Percentiles rank a stretch among this genome's conserved stretches.
These are phyloP conservation scores for Lepidochitona cinerea DNA, from an alignment of 2,888 invertebrate species.

Conservation along the genomic window DNA sequence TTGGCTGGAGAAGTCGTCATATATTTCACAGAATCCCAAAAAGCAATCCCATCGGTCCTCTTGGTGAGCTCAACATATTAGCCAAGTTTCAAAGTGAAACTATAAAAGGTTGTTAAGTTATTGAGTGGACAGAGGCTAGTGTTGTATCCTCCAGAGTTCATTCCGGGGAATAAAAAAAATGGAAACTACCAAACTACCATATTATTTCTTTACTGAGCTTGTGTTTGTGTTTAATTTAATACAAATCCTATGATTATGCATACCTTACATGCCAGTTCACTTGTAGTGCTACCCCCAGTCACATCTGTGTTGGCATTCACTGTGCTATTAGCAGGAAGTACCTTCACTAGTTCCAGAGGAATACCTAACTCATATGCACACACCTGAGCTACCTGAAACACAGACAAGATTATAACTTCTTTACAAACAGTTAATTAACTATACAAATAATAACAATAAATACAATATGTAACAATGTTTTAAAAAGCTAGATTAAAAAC, in stretches of 20 bases:
- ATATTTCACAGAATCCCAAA: no score
- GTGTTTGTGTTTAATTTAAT: background rate
- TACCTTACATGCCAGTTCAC: slow-evolving; percentile 75
- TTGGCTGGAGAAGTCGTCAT: no score
- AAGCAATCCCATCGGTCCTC: no score
- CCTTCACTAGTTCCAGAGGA: slow-evolving; percentile 77
- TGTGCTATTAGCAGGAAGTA: slow-evolving; percentile 78
- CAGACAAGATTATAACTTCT: background rate
- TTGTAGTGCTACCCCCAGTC: slow-evolving; percentile 76
- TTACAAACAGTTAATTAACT: background rate
- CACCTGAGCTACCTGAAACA: slow-evolving; percentile 68
- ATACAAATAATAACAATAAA: background rate
- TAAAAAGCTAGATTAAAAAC: background rate
- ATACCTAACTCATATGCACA: slow-evolving; percentile 81
- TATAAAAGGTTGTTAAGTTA: no score
- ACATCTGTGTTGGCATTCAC: slow-evolving; percentile 75
- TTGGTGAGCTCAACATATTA: no score
- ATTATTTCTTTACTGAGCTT: background rate
- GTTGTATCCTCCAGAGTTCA: no score
- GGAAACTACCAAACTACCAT: no score
- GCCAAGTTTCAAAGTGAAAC: no score
- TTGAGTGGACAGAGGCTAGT: no score
- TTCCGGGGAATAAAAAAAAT: no score
- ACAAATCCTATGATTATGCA: background rate
- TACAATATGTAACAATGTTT: background rate